Base-by-base conservation (phyloP, 2,797 vertebrate species). In the Pantherophis vulpinus region DNA sequence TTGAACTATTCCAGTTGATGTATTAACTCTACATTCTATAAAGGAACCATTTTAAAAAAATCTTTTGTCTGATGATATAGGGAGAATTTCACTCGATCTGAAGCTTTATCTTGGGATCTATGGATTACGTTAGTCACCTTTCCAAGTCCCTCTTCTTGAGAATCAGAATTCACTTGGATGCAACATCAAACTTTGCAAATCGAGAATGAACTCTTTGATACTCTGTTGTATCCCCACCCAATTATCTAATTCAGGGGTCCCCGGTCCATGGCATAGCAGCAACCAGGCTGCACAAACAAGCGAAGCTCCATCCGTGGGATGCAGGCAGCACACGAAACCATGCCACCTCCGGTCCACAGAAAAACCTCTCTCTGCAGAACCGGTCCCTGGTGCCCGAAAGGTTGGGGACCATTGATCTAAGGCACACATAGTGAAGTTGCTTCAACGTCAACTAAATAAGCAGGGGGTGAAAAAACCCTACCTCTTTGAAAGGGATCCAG, bases 401-500 rank as follows among this genome's bases (percentile, higher is more conserved):
- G 10, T 13, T 63, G 27, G 61, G 27, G 12, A 12, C 61, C 61
- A 0, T 13, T n/a, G 61, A 66, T 66, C 11, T 66, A 66, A 66
- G 29, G 29, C 27, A n/a, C 61, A 63, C 61, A 11, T 63, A n/a
- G 12, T 13, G 27, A n/a, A n/a, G 61, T 29, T 29, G 27, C 27
- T 66, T 66, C 61, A 14, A 63, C 61, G 5, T 63, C 61, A 63
- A 63, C 10, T 63, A 29, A 63, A 63, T 63, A 66, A 66, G 37
- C 37, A 4, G 88, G 14, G 27, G 27, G 1, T 42, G 1, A 2
- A 27, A 16, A 1, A 0, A 55, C 42, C 51, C 51, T 97, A 99
- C 99, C 98, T 99, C 99, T 97, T 99, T 99, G 97, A 99, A 99
- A 23, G 99, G 99, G 63, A 99, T 98, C 99, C 99, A 99, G 97